phyloP scores from a whole-genome alignment of 2,888 invertebrate genomes.

The Gryllus longicercus region DNA sequence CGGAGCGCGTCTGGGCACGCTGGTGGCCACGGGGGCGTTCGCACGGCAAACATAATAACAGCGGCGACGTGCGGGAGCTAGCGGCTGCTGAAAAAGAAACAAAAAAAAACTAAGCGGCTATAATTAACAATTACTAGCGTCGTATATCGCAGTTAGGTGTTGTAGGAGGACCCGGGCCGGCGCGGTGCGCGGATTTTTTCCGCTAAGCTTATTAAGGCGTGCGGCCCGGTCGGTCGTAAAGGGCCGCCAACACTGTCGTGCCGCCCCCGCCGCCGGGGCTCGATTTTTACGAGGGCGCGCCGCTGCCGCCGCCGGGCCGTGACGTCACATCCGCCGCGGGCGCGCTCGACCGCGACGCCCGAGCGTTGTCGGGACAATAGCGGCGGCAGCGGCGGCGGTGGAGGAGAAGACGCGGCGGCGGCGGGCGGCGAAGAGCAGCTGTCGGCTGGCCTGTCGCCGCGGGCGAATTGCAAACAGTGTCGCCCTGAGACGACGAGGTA shows the following conservation, averaged over 20 bases:
- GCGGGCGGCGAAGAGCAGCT: too few species aligned
- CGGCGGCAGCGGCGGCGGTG: too few species aligned
- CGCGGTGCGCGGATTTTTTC: neutral
- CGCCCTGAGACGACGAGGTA: too few species aligned
- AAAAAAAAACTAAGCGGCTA: neutral
- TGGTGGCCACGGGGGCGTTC: neutral
- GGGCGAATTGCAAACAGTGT: too few species aligned
- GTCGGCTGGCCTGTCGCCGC: too few species aligned
- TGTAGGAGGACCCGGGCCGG: neutral
- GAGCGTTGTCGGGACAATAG: too few species aligned
- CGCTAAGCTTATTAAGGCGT: neutral
- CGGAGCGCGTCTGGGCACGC: too few species aligned
- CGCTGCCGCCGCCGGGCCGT: neutral
- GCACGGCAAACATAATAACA: slow-evolving; percentile 17
- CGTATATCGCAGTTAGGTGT: slow-evolving; percentile 17
- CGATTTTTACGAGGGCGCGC: slow-evolving; percentile 9
- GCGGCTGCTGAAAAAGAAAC: neutral
- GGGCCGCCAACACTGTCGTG: neutral
- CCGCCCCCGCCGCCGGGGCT: neutral
- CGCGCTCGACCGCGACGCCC: neutral
- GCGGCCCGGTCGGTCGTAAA: neutral
- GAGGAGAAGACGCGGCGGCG: too few species aligned
- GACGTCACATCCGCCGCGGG: slow-evolving; percentile 1
- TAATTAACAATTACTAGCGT: slow-evolving; percentile 17
- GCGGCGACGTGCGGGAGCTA: neutral